Percentiles rank a stretch among this genome's conserved stretches.
These are phyloP conservation scores for Camponotus floridanus DNA, from an alignment of 1,140 invertebrate species.

Conservation along the genomic window DNA sequence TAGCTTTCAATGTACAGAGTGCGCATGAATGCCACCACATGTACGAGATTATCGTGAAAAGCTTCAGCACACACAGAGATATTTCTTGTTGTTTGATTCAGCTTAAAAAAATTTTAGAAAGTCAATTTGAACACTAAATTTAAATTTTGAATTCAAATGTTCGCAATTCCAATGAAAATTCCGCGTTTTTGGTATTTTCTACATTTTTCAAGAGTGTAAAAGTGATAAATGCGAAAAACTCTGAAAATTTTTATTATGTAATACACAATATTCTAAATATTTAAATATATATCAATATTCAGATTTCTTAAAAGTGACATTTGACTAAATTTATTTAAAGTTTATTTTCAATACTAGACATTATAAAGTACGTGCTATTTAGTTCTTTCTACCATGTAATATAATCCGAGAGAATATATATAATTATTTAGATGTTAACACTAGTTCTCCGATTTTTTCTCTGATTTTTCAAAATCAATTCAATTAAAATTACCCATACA, in stretches of 20 bases:
- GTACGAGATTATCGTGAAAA: conserved; percentile 7
- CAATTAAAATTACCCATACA: no score
- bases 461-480: no score
- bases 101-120: conserved; percentile 14
- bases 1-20: background rate
- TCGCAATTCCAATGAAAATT: background rate
- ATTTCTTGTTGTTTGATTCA: conserved; percentile 1
- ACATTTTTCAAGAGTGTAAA: conserved; percentile 1
- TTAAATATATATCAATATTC: conserved; percentile 20
- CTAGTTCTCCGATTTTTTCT: no score
- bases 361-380: no score
- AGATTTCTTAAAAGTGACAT: background rate
- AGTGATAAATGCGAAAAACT: background rate
- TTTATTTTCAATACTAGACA: conserved; percentile 1
- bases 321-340: background rate
- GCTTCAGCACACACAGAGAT: background rate
- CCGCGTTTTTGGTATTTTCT: background rate
- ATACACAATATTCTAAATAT: background rate
- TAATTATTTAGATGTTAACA: no score
- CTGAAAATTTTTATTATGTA: background rate
- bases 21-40: background rate
- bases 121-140: conserved; percentile 3
- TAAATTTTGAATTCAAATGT: conserved; percentile 21
- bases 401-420: no score
- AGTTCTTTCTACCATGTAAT: no score